Conservation (phyloP, 2,797 vertebrate species). For the Pitangus sulphuratus region DNA sequence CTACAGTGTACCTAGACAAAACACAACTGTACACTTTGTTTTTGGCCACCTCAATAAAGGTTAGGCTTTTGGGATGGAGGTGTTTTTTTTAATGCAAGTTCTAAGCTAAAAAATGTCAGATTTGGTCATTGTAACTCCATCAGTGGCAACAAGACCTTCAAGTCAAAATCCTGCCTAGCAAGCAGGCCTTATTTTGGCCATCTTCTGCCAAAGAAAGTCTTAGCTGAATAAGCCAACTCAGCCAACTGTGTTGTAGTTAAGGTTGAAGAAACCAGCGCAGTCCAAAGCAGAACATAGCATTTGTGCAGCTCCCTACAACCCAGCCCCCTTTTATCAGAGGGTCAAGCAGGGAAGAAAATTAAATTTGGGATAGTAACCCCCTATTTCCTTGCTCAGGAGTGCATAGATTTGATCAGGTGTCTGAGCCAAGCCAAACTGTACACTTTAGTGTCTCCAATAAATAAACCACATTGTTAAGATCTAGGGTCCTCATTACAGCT, state of each 20-base stretch:
- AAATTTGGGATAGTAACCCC: neutral
- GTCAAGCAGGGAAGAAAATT: neutral
- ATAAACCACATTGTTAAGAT: constrained; percentile 50
- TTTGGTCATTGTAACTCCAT: constrained; percentile 3
- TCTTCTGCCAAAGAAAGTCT: neutral
- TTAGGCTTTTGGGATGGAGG: constrained; percentile 25
- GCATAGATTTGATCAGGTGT: constrained; percentile 64
- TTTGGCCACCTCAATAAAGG: constrained; percentile 44
- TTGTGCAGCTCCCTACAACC: neutral
- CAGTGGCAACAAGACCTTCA: neutral
- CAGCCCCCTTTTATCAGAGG: neutral
- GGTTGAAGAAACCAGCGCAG: neutral
- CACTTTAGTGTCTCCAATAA: constrained; percentile 86
- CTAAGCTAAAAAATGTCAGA: neutral
- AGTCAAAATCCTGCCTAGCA: constrained; percentile 2
- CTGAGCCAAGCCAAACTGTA: constrained; percentile 77
- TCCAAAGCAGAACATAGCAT: constrained; percentile 30
- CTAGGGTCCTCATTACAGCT: neutral
- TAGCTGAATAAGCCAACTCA: neutral
- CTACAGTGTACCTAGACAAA: constrained; percentile 78
- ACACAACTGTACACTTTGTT: constrained; percentile 72
- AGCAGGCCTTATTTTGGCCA: neutral
- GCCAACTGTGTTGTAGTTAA: neutral
- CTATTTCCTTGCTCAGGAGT: constrained; percentile 30
- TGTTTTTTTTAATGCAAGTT: neutral